Percentiles rank a stretch among this genome's conserved stretches.
These are phyloP conservation scores for Gadus chalcogrammus DNA, from an alignment of 2,113 vertebrate species.

Conservation along the genomic window DNA sequence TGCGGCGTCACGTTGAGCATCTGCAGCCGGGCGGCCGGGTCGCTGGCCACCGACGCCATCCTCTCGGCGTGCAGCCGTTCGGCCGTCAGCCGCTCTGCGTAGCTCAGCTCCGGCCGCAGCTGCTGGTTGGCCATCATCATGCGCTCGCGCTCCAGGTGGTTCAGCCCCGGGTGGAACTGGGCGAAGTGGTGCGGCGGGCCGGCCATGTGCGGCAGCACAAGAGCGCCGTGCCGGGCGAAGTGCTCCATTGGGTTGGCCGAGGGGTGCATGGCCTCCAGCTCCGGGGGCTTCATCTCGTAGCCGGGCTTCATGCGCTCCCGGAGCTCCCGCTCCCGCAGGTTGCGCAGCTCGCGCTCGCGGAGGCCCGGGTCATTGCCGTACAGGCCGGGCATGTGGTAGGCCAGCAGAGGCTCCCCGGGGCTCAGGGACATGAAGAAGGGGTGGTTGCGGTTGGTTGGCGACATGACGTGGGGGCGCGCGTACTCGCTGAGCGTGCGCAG, in stretches of 20 bases:
- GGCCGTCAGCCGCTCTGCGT: conserved; percentile 91
- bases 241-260: conserved; percentile 96
- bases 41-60: conserved; percentile 90
- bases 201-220: conserved; percentile 86
- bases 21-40: conserved; percentile 90
- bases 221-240: conserved; percentile 88
- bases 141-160: conserved; percentile 89
- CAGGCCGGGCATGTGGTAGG: conserved; percentile 94
- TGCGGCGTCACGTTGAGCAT: conserved; percentile 99
- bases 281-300: conserved; percentile 93
- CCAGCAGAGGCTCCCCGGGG: conserved; percentile 88
- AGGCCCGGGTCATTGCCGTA: conserved; percentile 90
- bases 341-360: conserved; percentile 89
- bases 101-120: conserved; percentile 91
- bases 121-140: conserved; percentile 85
- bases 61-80: conserved; percentile 94
- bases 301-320: conserved; percentile 97
- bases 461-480: conserved; percentile 96
- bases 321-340: conserved; percentile 89
- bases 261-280: conserved; percentile 88
- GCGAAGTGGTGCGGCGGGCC: conserved; percentile 91
- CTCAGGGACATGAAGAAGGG: conserved; percentile 94
- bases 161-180: conserved; percentile 88
- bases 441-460: conserved; percentile 92
- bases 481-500: conserved; percentile 98